Conservation (phyloP, 2,113 vertebrate genomes). For the Panthera leo region DNA sequence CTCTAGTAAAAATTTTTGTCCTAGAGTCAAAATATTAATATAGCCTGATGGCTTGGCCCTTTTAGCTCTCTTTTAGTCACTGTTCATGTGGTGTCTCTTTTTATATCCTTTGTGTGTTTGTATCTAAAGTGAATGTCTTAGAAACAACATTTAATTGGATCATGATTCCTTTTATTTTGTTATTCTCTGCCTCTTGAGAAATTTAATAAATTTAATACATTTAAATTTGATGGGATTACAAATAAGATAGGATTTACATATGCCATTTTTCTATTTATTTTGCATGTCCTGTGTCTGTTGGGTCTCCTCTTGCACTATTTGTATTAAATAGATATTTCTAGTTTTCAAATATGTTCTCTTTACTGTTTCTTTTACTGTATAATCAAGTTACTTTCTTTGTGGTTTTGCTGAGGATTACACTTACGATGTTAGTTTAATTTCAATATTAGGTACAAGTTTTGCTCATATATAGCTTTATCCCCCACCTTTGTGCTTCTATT, state of each 20-base stretch:
- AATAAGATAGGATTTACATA: not conserved
- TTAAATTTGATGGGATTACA: not conserved
- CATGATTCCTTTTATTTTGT: not conserved
- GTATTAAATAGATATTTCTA: not conserved
- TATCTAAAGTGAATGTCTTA: not conserved
- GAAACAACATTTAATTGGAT: not conserved
- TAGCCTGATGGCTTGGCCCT: not conserved
- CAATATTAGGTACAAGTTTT: not conserved
- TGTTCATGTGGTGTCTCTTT: not conserved
- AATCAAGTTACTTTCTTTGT: not conserved
- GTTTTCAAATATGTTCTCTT: not conserved
- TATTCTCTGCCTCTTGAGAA: not conserved
- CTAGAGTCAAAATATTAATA: not conserved
- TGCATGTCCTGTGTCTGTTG: not conserved
- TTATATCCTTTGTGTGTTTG: not conserved
- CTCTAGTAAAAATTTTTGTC: not conserved
- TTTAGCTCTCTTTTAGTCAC: not conserved
- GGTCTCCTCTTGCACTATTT: not conserved
- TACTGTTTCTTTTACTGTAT: not conserved
- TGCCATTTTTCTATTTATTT: not conserved
- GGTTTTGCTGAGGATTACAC: not conserved
- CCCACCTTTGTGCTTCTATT: not conserved
- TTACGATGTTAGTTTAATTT: not conserved
- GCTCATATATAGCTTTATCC: not conserved
- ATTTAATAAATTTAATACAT: not conserved